These are phyloP conservation scores for Apodemia duryi DNA, from an alignment of 2,888 invertebrate genomes.

Conservation along the genomic window DNA sequence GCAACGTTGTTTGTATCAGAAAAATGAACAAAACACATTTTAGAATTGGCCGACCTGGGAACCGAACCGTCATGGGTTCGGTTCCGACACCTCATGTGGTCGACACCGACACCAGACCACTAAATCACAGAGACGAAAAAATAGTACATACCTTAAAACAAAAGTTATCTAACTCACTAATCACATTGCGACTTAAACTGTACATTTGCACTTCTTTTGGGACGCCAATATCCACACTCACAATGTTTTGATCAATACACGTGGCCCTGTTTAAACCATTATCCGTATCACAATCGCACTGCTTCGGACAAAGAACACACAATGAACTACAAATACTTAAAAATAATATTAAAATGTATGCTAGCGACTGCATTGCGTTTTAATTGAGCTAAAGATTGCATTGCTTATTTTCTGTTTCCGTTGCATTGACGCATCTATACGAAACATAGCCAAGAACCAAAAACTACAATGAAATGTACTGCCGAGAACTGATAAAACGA, in stretches of 20 bases:
- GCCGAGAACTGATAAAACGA: constrained; percentile 27
- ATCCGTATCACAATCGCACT: constrained; percentile 76
- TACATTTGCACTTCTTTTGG: constrained; percentile 79
- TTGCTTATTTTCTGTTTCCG: constrained; percentile 38
- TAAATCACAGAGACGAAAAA: background rate
- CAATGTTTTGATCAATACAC: constrained; percentile 79
- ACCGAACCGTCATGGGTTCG: no score
- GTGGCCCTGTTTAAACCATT: constrained; percentile 69
- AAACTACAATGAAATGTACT: constrained; percentile 14
- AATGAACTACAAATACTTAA: constrained; percentile 26
- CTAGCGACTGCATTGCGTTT: constrained; percentile 50
- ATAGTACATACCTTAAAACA: constrained; percentile 75
- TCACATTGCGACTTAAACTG: constrained; percentile 80
- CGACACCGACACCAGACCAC: no score
- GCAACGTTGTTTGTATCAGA: no score
- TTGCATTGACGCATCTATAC: constrained; percentile 45
- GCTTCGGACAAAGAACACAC: constrained; percentile 66
- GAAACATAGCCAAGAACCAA: constrained; percentile 37
- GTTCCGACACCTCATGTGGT: no score
- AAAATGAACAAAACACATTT: no score
- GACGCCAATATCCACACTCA: constrained; percentile 79
- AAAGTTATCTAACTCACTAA: constrained; percentile 79
- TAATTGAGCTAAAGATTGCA: constrained; percentile 41
- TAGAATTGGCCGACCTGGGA: no score
- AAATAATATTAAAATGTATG: constrained; percentile 37